Conservation (phyloP, 2,797 vertebrate species). For the Myotis vivesi region DNA sequence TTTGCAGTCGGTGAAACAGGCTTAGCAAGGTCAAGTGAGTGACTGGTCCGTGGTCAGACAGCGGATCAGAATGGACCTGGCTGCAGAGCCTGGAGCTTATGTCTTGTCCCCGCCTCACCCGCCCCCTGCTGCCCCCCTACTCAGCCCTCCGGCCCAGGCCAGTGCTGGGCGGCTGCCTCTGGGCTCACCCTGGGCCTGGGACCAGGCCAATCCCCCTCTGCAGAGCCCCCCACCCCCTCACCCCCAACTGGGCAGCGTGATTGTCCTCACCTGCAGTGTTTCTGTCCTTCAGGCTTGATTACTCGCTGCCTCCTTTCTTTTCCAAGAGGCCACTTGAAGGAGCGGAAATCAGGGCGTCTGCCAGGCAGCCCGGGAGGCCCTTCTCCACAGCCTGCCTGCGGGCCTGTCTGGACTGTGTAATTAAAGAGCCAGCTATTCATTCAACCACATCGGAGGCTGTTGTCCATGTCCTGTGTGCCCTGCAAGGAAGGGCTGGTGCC, state of each 20-base stretch:
- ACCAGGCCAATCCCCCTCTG: accelerated
- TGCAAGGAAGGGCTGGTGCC: neutral
- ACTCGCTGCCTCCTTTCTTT: conserved; percentile 72
- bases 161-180: accelerated
- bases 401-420: conserved; percentile 65
- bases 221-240: neutral
- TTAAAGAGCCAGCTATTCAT: conserved; percentile 75
- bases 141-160: neutral
- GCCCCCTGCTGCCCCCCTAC: no score
- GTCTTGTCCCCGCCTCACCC: no score
- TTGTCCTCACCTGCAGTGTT: conserved; percentile 78
- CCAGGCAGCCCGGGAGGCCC: conserved; percentile 53
- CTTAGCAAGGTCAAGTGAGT: neutral
- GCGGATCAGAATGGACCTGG: neutral
- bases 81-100: no score
- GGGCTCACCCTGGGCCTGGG: neutral
- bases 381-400: conserved; percentile 14
- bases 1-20: neutral
- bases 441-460: neutral
- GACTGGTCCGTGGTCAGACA: neutral
- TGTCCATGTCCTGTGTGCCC: neutral
- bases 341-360: conserved; percentile 72
- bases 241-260: conserved; percentile 50
- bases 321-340: conserved; percentile 76
- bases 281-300: conserved; percentile 80